Evolutionary conservation across 2,797 vertebrate genomes (phyloP), one percentile per base, ranked within the genome.

Genomic region (Gymnocypris eckloni): DNA sequence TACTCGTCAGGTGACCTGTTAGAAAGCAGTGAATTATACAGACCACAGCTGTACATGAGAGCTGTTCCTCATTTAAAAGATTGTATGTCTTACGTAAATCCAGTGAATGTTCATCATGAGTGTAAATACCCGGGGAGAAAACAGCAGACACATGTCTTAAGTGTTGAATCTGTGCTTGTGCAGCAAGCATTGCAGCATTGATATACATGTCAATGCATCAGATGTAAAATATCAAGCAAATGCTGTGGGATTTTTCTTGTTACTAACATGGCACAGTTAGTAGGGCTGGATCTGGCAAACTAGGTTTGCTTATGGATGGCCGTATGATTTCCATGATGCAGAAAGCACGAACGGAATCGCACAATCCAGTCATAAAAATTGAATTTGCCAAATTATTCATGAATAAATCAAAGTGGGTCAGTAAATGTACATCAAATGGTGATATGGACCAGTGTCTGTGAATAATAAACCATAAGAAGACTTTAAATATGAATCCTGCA

Each of bases 1-100:
- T 86, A 79, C 83, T 85, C 75, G 33, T 81, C 72, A 87, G 86
- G 16, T 52, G 67, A 79, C 39, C 78, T 66, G 13, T 79, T 66
- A 66, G 18, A 45, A 66, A 66, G 61, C 61, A 16, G 61, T 66
- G 25, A 7, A 66, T 66, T 25, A 28, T 66, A 33, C 61, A 28
- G 25, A 28, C 28, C 12, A 66, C 61, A 66, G 25, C 61, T 33
- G 61, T 66, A 16, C 13, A 66, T 33, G 9, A 59, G 22, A 59
- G 10, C n/a, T 25, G 59, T 61, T 25, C 59, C 64, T 33, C 6
- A 7, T 33, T 33, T 66, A 66, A 33, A 28, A 16, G 61, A 15
- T 2, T 25, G 16, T 66, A 64, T 28, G 25, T 11, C 25, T 64
- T 64, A 15, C 25, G 13, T 28, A 16, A 64, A 28, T 64, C n/a